These are phyloP conservation scores for Halcyon malimbica DNA, from an alignment of 2,113 vertebrate species.

Conservation along the genomic window DNA sequence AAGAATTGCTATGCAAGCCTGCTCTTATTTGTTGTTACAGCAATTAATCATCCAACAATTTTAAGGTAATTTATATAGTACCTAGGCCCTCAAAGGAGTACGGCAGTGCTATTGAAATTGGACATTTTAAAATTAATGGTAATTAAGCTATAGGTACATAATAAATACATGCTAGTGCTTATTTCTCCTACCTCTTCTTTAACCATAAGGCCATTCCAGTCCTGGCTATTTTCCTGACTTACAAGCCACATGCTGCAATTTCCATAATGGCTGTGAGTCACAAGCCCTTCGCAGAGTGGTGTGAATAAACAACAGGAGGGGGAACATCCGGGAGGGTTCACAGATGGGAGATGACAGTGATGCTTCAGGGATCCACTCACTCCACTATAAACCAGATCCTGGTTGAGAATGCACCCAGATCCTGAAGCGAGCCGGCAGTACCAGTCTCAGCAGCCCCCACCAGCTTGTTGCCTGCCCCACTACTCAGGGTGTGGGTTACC, in stretches of 20 bases:
- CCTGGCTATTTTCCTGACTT: slow-evolving; percentile 10
- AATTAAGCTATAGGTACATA: slow-evolving; percentile 25
- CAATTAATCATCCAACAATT: not conserved
- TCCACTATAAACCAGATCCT: not conserved
- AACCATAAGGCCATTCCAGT: not conserved
- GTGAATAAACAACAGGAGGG: not conserved
- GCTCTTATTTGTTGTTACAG: slow-evolving; percentile 41
- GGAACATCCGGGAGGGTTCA: not conserved
- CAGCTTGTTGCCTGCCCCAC: not conserved
- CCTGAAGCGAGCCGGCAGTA: fast-evolving
- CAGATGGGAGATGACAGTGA: not conserved
- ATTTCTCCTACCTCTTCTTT: not conserved
- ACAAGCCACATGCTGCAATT: not conserved
- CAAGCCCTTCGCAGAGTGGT: not conserved
- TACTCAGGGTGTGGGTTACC: not conserved
- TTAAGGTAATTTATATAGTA: slow-evolving; percentile 20
- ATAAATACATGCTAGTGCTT: slow-evolving; percentile 39
- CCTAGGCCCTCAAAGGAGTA: not conserved
- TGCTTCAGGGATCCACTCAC: not conserved
- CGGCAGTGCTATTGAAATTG: not conserved
- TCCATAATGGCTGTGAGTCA: slow-evolving; percentile 6
- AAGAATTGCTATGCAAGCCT: slow-evolving; percentile 19
- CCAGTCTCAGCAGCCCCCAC: not conserved
- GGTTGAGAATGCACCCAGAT: not conserved
- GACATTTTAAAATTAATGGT: slow-evolving; percentile 36